Evolutionary conservation across 1,140 invertebrate genomes (phyloP).

Genomic region (Ceratitis capitata): DNA sequence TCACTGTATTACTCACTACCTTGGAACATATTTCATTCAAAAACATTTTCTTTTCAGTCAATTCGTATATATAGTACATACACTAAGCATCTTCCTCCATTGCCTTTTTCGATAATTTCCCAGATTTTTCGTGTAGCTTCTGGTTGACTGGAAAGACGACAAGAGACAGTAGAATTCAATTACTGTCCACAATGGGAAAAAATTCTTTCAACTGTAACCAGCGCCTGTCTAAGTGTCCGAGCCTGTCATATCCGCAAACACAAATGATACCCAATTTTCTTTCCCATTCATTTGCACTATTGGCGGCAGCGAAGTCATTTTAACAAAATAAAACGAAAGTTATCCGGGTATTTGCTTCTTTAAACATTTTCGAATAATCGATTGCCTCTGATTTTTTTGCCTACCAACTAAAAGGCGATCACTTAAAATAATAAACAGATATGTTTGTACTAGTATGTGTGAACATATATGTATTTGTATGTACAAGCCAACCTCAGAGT

Average conservation of each 20-base stretch:
- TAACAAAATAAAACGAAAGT: neutral
- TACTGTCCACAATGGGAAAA: neutral
- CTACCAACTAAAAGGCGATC: neutral
- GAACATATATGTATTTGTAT: neutral
- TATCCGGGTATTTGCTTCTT: neutral
- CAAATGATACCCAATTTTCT: neutral
- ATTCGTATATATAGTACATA: too few species aligned
- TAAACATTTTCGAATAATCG: neutral
- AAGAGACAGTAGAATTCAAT: neutral
- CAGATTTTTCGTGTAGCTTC: conserved; percentile 48
- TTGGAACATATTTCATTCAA: too few species aligned
- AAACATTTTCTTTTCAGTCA: too few species aligned
- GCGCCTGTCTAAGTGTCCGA: neutral
- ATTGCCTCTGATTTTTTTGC: neutral
- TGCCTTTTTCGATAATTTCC: conserved; percentile 58
- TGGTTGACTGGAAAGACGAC: neutral
- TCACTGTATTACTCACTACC: too few species aligned
- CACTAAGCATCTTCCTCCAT: too few species aligned
- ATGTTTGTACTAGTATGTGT: neutral
- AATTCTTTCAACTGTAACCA: neutral
- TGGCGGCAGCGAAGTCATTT: neutral
- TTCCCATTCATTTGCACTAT: neutral
- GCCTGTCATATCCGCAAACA: neutral
- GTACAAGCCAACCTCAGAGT: neutral
- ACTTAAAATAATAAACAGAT: neutral